Evolutionary conservation across 2,888 invertebrate species (phyloP).

Genomic region (Leptinotarsa haldemani): DNA sequence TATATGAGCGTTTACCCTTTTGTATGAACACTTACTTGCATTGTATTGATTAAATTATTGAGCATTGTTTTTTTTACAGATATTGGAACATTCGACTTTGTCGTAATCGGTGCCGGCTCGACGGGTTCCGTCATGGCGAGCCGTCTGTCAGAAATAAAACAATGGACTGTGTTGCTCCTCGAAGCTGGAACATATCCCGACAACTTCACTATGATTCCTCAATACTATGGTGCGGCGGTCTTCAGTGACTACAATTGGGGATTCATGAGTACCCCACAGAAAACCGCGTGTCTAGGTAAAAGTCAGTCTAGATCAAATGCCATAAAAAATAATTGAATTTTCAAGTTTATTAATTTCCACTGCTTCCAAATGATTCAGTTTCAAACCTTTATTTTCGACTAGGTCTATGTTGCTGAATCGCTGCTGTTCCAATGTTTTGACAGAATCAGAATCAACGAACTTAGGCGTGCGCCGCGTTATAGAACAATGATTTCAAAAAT

Average conservation of each 20-base stretch:
- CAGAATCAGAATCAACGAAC: no score
- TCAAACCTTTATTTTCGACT: no score
- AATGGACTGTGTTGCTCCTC: slow-evolving; percentile 44
- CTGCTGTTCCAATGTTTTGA: no score
- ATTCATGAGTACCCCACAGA: slow-evolving; percentile 43
- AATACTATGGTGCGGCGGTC: slow-evolving; percentile 36
- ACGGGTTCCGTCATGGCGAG: slow-evolving; percentile 47
- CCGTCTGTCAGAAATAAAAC: slow-evolving; percentile 45
- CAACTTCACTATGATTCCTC: slow-evolving; percentile 46
- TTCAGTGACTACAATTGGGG: slow-evolving; percentile 48
- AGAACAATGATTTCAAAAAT: no score
- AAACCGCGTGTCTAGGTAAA: slow-evolving; percentile 45
- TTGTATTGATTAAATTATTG: no score
- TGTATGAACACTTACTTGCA: no score
- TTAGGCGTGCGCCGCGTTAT: no score
- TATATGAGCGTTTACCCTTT: no score
- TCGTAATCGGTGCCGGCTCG: slow-evolving; percentile 47
- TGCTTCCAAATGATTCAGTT: no score
- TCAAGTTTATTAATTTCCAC: no score
- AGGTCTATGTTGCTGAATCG: no score
- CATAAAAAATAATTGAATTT: no score
- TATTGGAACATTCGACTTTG: slow-evolving; percentile 45
- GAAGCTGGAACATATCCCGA: slow-evolving; percentile 47
- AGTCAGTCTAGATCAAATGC: not conserved
- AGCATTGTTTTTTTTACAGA: slow-evolving; percentile 34